These are phyloP conservation scores for Mercenaria mercenaria DNA, from an alignment of 1,140 invertebrate species.

Conservation along the genomic window DNA sequence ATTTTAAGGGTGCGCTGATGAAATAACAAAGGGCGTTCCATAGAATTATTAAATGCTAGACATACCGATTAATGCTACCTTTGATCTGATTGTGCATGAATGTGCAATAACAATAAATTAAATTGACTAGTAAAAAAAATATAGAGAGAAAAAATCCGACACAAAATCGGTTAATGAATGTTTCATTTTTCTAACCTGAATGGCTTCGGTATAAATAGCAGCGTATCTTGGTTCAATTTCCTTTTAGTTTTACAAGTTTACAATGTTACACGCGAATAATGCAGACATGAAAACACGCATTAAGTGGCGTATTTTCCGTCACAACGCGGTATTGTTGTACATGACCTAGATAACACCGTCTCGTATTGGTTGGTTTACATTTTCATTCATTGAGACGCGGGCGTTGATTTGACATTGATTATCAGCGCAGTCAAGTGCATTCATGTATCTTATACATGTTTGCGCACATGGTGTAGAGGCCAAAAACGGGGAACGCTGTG, in stretches of 20 bases:
- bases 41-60: too few relatives aligned
- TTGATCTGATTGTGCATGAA: too few relatives aligned
- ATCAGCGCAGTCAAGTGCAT: conserved; percentile 41
- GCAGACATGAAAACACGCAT: background rate
- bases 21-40: too few relatives aligned
- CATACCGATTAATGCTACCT: too few relatives aligned
- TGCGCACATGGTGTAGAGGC: background rate
- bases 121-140: too few relatives aligned
- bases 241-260: background rate
- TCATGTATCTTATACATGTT: conserved; percentile 45
- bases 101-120: too few relatives aligned
- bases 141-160: too few relatives aligned
- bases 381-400: conserved; percentile 27
- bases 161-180: too few relatives aligned
- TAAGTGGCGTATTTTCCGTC: conserved; percentile 21
- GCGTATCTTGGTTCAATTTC: background rate
- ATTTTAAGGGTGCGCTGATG: too few relatives aligned
- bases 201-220: background rate
- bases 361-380: conserved; percentile 25
- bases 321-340: conserved; percentile 28
- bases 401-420: conserved; percentile 58
- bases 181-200: too few relatives aligned
- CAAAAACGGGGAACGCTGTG: background rate
- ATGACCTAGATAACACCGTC: conserved; percentile 11
- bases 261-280: background rate